Base-by-base conservation (phyloP, 1,140 invertebrate genomes). In the Eurosta solidaginis region DNA sequence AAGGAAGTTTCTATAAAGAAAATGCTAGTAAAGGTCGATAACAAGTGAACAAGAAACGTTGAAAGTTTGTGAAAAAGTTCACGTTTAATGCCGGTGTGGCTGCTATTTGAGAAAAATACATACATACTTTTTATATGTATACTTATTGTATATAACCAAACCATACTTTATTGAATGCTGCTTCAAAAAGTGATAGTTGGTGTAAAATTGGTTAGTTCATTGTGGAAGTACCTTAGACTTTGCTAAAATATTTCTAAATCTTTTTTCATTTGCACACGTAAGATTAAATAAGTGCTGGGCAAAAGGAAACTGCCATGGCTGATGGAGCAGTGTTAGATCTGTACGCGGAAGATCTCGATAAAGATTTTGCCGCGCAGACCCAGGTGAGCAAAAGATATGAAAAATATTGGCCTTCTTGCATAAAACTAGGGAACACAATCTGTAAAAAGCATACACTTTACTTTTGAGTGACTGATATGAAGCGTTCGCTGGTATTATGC, bases 281-380 rank as follows among this genome's bases (percentile, higher is more conserved):
- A 22, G 33, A 68, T 40, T 20, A 68, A 3, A 1, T 68, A 33
- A 2, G 40, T n/a, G 40, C 40, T 68, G n/a, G 33, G 36, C 1
- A 68, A 40, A 40, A n/a, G n/a, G n/a, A n/a, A 40, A 33, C n/a
- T 20, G 33, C 36, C 59, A 97, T 97, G 95, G 95, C 95, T 90
- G 96, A 97, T 89, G 95, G 94, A 90, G 93, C 93, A 85, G 96
- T 97, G 91, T 96, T 98, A 89, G 97, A 98, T 94, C 92, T 98
- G 83, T 98, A 98, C 90, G 95, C 95, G 81, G 96, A 98, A 88
- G 96, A 97, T 92, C 93, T 97, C 88, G 96, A 97, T 90, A 94
- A 96, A 88, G 95, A 96, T 91, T 98, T 98, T 91, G 94, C 94
- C 82, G 81, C 82, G 29, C 84, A 86, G 82, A 82, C 80, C 85